These are phyloP conservation scores for Propithecus deckenii DNA, from an alignment of 2,797 vertebrate genomes.

Conservation along the genomic window DNA sequence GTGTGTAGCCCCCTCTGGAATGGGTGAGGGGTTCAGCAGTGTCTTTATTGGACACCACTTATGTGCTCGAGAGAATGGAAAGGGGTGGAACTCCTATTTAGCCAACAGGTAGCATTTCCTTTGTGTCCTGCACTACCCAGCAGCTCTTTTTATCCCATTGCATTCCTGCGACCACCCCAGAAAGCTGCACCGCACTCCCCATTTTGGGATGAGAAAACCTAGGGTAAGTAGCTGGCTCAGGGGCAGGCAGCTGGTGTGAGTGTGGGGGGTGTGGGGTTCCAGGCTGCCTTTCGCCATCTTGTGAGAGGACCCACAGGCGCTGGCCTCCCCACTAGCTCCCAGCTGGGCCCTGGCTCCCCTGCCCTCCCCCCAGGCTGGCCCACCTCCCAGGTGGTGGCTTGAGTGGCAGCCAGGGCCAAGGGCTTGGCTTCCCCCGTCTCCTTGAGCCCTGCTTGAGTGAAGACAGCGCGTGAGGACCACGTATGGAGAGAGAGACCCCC, in stretches of 20 bases:
- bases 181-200: not conserved
- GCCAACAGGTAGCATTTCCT: not conserved
- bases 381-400: not conserved
- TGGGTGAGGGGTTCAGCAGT: rapidly evolving
- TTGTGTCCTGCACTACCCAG: not conserved
- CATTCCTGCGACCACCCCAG: not conserved
- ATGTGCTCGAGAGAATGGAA: not conserved
- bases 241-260: not conserved
- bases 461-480: rapidly evolving
- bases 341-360: not conserved
- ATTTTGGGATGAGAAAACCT: not conserved
- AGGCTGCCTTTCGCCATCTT: not conserved
- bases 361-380: not conserved
- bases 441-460: not conserved
- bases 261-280: not conserved
- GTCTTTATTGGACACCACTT: not conserved
- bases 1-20: not conserved
- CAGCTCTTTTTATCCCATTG: not conserved
- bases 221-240: not conserved
- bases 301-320: not conserved
- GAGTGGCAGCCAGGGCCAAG: not conserved
- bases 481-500: not conserved
- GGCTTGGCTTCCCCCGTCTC: not conserved
- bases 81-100: not conserved
- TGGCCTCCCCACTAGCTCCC: not conserved